Percentiles rank a stretch among this genome's conserved stretches.
phyloP scores from a whole-genome alignment of 2,113 vertebrate genomes.

The Isurus oxyrinchus region DNA sequence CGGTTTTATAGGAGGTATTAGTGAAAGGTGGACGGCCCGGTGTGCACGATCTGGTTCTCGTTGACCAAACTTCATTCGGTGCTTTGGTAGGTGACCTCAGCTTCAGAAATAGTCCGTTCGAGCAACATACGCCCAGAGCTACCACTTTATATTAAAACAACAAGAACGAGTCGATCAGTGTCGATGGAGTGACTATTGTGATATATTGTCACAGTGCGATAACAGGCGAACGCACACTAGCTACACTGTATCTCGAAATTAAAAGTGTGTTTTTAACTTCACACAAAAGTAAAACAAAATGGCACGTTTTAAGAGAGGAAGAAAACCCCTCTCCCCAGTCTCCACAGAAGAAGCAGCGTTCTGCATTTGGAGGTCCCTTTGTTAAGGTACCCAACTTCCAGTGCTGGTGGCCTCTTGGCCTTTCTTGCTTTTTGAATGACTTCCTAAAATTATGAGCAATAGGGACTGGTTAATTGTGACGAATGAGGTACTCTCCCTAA shows the following conservation, averaged over 20 bases:
- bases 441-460: slow-evolving; percentile 12
- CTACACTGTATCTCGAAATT: too few relatives aligned
- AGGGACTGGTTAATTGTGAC: slow-evolving; percentile 29
- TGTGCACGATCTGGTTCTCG: too few relatives aligned
- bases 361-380: background rate
- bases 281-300: background rate
- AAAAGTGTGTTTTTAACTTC: background rate
- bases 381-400: background rate
- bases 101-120: background rate
- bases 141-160: background rate
- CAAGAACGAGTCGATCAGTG: too few relatives aligned
- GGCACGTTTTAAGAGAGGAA: background rate
- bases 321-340: background rate
- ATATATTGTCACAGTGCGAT: background rate
- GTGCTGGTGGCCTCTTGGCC: background rate
- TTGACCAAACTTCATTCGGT: background rate
- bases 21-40: background rate
- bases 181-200: background rate
- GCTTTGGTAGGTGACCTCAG: background rate
- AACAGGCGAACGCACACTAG: too few relatives aligned
- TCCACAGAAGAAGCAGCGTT: too few relatives aligned
- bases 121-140: background rate
- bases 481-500: slow-evolving; percentile 27
- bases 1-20: background rate
- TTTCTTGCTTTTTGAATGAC: background rate